Evolutionary conservation across 2,113 vertebrate species (phyloP), one percentile per base, ranked within the genome.

Genomic region (Anseranas semipalmata): DNA sequence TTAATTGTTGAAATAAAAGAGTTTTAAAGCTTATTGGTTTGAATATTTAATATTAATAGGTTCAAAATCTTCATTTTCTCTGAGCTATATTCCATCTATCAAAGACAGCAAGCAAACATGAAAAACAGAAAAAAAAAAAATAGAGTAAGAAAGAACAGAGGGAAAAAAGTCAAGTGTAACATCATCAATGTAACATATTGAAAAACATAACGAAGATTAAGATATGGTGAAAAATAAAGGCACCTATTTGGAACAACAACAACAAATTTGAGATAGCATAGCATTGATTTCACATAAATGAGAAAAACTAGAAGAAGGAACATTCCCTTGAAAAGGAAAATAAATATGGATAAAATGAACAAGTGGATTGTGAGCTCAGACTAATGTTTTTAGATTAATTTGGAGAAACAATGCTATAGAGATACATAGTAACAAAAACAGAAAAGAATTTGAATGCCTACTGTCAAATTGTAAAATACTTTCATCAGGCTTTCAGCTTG

Each of bases 201-300:
- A 71, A 92, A 92, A 92, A 37, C 15, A 18, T 39, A 52, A 65
- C 33, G n/a, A 52, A 70, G 3, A 8, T n/a, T 73, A 68, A 39
- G 55, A 59, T 2, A 1, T 8, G 32, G 10, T 63, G 53, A 70
- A 84, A 94, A 96, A 80, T 10, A 65, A 35, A 65, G 9, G 16
- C 9, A 60, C 2, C 8, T 41, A 20, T 74, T n/a, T 39, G 24
- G 9, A 71, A 33, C 5, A 45, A 53, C 6, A 6, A 0, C 0
- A 6, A 15, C 2, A 55, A 7, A 32, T 67, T 85, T 79, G 30
- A 60, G 30, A 80, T 7, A 76, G 3, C 28, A n/a, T 7, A 46
- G 30, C 1, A 2, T 22, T 50, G 59, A 45, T 77, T 92, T 81
- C 1, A 56, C 65, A 3, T 74, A 35, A 83, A 39, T 46, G 39